Conservation (phyloP, 1,140 invertebrate genomes). For the Eurytemora carolleeae region DNA sequence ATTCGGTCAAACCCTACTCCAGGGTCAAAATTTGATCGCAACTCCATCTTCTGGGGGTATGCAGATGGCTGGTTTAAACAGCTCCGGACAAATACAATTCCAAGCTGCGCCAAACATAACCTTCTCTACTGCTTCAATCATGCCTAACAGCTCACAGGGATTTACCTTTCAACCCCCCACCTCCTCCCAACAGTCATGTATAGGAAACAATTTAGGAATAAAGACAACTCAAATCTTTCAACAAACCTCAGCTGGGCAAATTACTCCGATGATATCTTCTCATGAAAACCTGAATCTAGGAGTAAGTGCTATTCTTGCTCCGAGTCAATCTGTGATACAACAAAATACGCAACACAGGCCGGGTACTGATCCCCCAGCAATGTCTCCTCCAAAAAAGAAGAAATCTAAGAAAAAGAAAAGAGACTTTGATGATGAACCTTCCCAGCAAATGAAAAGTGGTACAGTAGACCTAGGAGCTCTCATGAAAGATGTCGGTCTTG, state of each 20-base stretch:
- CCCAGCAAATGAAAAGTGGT: not conserved
- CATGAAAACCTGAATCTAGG: not conserved
- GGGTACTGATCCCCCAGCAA: not conserved
- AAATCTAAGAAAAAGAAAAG: not conserved
- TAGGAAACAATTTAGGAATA: no score
- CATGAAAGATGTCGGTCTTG: constrained; percentile 13
- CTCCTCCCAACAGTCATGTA: no score
- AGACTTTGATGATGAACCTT: not conserved
- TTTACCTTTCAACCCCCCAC: not conserved
- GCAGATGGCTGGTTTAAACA: no score
- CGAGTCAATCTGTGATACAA: not conserved
- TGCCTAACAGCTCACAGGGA: not conserved
- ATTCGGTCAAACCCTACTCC: constrained; percentile 5
- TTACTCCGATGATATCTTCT: not conserved
- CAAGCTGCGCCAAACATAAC: no score
- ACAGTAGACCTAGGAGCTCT: constrained; percentile 8
- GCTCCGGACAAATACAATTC: no score
- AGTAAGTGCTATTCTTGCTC: no score
- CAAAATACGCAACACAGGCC: not conserved
- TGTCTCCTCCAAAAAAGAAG: not conserved
- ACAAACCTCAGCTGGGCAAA: not conserved
- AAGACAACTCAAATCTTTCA: not conserved
- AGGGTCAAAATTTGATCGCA: not conserved
- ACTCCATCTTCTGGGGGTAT: not conserved
- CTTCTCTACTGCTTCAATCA: no score